Conservation (phyloP, 2,797 vertebrate species). For the Phataginus tetradactyla region DNA sequence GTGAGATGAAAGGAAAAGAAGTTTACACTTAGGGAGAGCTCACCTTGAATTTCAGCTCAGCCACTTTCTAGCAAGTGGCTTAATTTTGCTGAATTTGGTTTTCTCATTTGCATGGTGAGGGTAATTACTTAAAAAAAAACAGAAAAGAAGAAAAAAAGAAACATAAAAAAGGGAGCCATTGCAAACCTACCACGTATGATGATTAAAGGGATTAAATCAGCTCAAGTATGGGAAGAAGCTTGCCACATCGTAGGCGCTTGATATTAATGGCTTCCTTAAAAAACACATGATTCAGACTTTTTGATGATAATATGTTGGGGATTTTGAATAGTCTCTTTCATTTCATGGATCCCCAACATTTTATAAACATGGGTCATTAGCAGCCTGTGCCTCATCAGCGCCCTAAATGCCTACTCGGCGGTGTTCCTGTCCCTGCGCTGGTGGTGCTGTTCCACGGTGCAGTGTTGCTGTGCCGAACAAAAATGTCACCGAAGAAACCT, state of each 20-base stretch:
- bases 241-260: not conserved
- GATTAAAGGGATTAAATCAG: constrained; percentile 30
- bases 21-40: not conserved
- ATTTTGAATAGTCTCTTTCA: constrained; percentile 40
- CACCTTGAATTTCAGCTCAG: not conserved
- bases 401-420: not conserved
- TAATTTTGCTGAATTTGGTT: constrained; percentile 43
- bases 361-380: constrained; percentile 55
- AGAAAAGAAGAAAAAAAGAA: not conserved
- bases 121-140: not conserved
- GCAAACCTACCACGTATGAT: constrained; percentile 1
- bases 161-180: not conserved
- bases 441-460: not conserved
- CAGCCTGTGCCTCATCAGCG: not conserved
- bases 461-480: not conserved
- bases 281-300: not conserved
- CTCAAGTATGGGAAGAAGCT: not conserved
- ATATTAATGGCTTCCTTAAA: not conserved
- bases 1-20: not conserved
- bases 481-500: not conserved
- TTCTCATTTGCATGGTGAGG: not conserved
- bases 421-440: not conserved
- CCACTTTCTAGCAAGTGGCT: not conserved
- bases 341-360: constrained; percentile 20
- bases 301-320: not conserved